Percentiles rank a stretch among this genome's conserved stretches.
phyloP scores from a whole-genome alignment of 2,888 invertebrate genomes.

The Spatulosminthurus flaviceps region DNA sequence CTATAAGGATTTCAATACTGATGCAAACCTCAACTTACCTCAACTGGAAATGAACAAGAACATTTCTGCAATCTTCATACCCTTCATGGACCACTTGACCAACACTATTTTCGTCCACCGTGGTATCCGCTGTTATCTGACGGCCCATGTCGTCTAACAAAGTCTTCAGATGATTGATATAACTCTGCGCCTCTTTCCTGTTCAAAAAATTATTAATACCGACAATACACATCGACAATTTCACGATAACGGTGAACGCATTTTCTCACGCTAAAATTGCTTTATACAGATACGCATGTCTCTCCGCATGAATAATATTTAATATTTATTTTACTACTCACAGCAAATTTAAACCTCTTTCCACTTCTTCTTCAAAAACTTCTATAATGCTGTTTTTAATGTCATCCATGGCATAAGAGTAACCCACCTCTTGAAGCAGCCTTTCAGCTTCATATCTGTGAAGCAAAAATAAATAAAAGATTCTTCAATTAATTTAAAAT shows the following conservation, averaged over 20 bases:
- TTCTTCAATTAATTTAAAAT: background rate
- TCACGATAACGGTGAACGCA: no score
- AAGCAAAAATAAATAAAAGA: no score
- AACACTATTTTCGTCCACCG: background rate
- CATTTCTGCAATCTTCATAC: slow-evolving; percentile 54
- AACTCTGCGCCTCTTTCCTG: slow-evolving; percentile 50
- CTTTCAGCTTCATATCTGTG: slow-evolving; percentile 9
- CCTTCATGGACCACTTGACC: slow-evolving; percentile 16
- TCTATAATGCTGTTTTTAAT: slow-evolving; percentile 42
- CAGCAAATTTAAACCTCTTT: background rate
- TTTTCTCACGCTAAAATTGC: no score
- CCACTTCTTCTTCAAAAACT: slow-evolving; percentile 50
- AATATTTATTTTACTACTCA: background rate
- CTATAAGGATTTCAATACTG: no score
- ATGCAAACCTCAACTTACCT: slow-evolving; percentile 49
- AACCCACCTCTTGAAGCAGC: slow-evolving; percentile 2
- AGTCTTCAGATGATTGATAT: slow-evolving; percentile 50
- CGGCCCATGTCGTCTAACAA: slow-evolving; percentile 48
- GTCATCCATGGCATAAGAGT: background rate
- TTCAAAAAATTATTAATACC: background rate
- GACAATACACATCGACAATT: no score
- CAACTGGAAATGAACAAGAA: slow-evolving; percentile 51
- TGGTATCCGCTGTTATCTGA: slow-evolving; percentile 11
- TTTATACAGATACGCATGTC: no score
- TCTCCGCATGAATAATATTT: background rate